Evolutionary conservation across 2,797 vertebrate species (phyloP).

Genomic region (Acipenser transmontanus): DNA sequence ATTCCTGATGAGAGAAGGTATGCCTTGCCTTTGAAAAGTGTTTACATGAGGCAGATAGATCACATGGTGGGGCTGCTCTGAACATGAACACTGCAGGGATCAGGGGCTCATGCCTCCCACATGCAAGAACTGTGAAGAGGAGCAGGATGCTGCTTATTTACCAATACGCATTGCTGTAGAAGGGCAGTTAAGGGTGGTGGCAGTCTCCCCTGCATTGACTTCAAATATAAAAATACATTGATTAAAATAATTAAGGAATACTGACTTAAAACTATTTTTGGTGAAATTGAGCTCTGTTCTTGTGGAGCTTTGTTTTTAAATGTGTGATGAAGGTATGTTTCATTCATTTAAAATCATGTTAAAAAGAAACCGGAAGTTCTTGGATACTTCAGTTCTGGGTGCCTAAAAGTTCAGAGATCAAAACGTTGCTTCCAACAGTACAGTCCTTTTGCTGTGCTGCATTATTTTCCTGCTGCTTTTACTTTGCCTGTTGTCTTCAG

Average conservation of each 20-base stretch:
- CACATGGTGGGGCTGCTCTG: conserved; percentile 92
- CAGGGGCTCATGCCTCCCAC: conserved; percentile 7
- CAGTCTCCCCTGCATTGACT: conserved; percentile 10
- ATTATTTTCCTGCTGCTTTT: not conserved
- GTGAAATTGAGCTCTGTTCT: too few species aligned
- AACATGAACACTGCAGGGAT: conserved; percentile 25
- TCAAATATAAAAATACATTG: conserved; percentile 1
- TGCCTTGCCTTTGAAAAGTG: conserved; percentile 83
- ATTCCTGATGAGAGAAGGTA: conserved; percentile 87
- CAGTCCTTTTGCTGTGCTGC: conserved; percentile 12
- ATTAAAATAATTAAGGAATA: too few species aligned
- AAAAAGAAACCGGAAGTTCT: too few species aligned
- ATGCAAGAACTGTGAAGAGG: not conserved
- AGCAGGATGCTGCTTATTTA: not conserved
- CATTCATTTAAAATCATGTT: too few species aligned
- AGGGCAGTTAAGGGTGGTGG: conserved; percentile 8
- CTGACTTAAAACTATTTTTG: too few species aligned
- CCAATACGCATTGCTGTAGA: not conserved
- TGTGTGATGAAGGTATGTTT: too few species aligned
- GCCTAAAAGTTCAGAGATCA: not conserved
- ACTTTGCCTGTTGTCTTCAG: not conserved
- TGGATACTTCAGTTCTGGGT: not conserved
- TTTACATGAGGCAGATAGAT: conserved; percentile 98
- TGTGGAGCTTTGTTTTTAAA: too few species aligned
- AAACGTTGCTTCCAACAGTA: not conserved